Percentiles rank a stretch among this genome's conserved stretches.
phyloP scores from a whole-genome alignment of 2,797 vertebrate genomes.

The Ptychadena robeensis region DNA sequence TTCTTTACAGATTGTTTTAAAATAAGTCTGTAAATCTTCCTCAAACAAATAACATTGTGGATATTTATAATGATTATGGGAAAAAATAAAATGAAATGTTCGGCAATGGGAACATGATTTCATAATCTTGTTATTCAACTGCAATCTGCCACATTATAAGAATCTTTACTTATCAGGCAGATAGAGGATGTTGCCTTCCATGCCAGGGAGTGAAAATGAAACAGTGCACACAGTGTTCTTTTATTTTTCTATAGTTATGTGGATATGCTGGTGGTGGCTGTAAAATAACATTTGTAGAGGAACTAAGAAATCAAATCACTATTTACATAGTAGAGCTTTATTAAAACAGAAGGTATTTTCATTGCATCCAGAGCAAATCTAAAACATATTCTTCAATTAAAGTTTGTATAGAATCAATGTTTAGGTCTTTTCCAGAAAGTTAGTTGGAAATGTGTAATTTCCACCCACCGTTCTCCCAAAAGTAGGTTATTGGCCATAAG shows the following conservation, averaged over 20 bases:
- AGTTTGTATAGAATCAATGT: too few relatives aligned
- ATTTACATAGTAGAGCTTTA: neutral
- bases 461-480: too few relatives aligned
- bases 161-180: conserved; percentile 34
- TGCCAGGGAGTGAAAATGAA: neutral
- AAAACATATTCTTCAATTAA: neutral
- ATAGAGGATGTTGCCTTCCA: conserved; percentile 15
- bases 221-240: conserved; percentile 32
- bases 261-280: neutral
- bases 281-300: neutral
- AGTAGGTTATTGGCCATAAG: too few relatives aligned
- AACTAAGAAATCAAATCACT: too few relatives aligned
- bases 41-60: neutral
- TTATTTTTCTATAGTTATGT: conserved; percentile 12
- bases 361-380: neutral
- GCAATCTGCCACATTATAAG: conserved; percentile 10
- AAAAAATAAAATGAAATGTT: conserved; percentile 30
- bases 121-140: neutral
- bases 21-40: neutral
- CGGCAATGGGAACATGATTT: neutral
- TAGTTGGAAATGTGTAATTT: too few relatives aligned
- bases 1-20: neutral
- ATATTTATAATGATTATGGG: neutral
- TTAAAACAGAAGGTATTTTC: neutral
- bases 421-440: too few relatives aligned